Base-by-base conservation (phyloP, 2,888 invertebrate species). In the Pachymerium ferrugineum region DNA sequence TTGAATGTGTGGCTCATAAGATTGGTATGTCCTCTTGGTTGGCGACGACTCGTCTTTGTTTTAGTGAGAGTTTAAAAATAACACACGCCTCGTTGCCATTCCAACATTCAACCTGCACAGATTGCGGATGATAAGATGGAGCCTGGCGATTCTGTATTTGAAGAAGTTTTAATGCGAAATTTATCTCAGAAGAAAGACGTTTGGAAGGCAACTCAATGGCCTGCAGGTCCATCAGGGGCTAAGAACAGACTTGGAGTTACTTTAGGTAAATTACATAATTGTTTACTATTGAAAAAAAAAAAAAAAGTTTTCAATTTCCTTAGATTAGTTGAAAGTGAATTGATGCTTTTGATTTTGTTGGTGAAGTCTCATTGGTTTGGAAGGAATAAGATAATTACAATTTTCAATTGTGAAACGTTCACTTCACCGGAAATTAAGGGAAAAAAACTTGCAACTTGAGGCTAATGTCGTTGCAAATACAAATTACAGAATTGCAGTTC, bases 141-240 rank as follows among this genome's bases (percentile, higher is more conserved):
- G 5, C 73, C 62, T 6, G 73, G 73, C 47, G 62, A 47, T n/a
- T 72, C 72, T 6, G 42, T 72, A 16, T 72, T 72, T 16, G 54
- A 54, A 3, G 62, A 73, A 67, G n/a, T 73, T 14, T 31, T 73
- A 14, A 14, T 73, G 28, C 33, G 30, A 22, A 73, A 73, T 22
- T 25, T 73, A 8, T 54, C 73, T 10, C 38, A 62, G 25, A 70
- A 70, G 31, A 73, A 73, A n/a, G 38, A 73, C 16, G 67, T 67
- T n/a, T 73, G 73, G 73, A 25, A 54, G 31, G 73, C 73, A 2
- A 62, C 28, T 19, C 54, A 67, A n/a, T 73, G 73, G 73, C 73
- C 73, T 4, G 6, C 54, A 2, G 73, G 73, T 4, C 31, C 70
- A 3, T 4, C 70, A 1, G 31, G 70, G 14, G n/a, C 19, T 12